phyloP scores from a whole-genome alignment of 1,140 invertebrate species.

The Achroia grisella region DNA sequence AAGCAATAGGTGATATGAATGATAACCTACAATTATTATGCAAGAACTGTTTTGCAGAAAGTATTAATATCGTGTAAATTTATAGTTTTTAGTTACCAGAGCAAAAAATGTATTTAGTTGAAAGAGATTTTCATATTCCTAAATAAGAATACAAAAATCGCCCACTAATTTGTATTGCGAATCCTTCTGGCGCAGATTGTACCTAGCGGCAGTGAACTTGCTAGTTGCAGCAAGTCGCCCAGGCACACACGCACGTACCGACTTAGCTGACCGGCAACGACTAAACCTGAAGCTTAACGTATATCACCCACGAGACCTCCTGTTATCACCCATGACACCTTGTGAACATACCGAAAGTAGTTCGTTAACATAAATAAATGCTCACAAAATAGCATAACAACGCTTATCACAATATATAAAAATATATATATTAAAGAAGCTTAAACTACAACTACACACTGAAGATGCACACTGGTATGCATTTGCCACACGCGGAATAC shows the following conservation, averaged over 20 bases:
- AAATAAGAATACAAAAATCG: constrained; percentile 59
- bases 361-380: constrained; percentile 65
- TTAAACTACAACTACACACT: constrained; percentile 68
- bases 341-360: constrained; percentile 24
- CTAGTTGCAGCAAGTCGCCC: constrained; percentile 65
- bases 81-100: constrained; percentile 26
- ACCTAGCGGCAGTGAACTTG: constrained; percentile 64
- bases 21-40: constrained; percentile 36
- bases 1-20: constrained; percentile 43
- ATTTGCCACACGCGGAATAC: constrained; percentile 62
- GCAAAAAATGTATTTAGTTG: constrained; percentile 51
- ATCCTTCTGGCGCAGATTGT: constrained; percentile 45
- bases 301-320: constrained; percentile 6
- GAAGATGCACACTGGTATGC: constrained; percentile 63
- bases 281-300: not conserved
- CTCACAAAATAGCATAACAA: constrained; percentile 65
- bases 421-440: constrained; percentile 72
- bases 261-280: not conserved
- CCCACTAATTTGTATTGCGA: constrained; percentile 56
- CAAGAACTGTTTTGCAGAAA: constrained; percentile 1
- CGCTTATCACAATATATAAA: constrained; percentile 73
- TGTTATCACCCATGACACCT: constrained; percentile 45
- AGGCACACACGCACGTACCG: constrained; percentile 41
- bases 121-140: constrained; percentile 68
- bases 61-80: constrained; percentile 5